Conservation (phyloP, 2,888 invertebrate genomes). For the Atrina japonica region DNA sequence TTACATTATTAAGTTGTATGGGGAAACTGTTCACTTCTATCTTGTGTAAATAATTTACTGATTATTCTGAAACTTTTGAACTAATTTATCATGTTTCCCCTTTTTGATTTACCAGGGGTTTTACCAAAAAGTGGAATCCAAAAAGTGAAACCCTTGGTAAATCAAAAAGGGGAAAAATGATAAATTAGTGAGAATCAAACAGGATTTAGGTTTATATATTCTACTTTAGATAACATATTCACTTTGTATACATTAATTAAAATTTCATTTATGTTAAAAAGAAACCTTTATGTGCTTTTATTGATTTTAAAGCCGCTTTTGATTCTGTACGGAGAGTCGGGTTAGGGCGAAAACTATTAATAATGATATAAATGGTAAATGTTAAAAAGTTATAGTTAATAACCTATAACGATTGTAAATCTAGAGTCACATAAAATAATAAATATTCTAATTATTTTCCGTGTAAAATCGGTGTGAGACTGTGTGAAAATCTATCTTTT, state of each 20-base stretch:
- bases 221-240: neutral
- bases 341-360: neutral
- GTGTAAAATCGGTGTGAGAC: slow-evolving; percentile 17
- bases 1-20: neutral
- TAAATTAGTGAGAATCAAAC: slow-evolving; percentile 1
- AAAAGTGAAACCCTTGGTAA: no score
- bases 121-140: no score
- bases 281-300: neutral
- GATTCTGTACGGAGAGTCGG: no score
- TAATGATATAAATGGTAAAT: neutral
- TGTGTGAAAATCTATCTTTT: slow-evolving; percentile 22
- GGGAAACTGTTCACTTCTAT: neutral
- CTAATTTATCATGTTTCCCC: no score
- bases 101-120: no score
- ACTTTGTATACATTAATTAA: neutral
- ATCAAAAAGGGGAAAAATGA: no score
- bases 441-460: slow-evolving; percentile 2
- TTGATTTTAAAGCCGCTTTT: slow-evolving; percentile 1
- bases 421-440: slow-evolving; percentile 11
- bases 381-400: slow-evolving; percentile 1
- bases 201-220: neutral
- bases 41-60: neutral
- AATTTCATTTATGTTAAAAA: neutral
- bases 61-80: neutral
- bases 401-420: slow-evolving; percentile 23